Base-by-base conservation (phyloP, 2,888 invertebrate genomes). In the Pseudolycoriella hygida region DNA sequence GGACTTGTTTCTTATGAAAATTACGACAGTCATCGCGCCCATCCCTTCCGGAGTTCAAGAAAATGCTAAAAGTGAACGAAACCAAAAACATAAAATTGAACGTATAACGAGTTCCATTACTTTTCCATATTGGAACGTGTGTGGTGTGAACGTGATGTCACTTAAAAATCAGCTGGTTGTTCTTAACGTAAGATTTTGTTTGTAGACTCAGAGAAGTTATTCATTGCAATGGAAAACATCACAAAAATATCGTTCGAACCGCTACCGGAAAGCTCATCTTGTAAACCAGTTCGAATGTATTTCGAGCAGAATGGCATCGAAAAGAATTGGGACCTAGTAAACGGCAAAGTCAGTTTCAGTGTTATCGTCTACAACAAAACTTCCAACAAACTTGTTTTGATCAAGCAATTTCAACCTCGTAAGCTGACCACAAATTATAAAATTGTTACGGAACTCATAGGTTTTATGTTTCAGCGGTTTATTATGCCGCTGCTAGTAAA, bases 341-440 rank as follows among this genome's bases (percentile, higher is more conserved):
- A 76, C 56, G 76, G 82, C 0, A 88, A 89, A 59, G 82, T 87
- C 61, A 89, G 92, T 62, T 93, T 94, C 3, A 75, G 80, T 15
- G 78, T 92, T 45, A 64, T 94, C 10, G 69, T 93, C 1, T 90
- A 76, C 61, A 92, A 96, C 60, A 70, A 72, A 17, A 74, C 77
- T 4, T 68, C 82, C 47, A 76, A 82, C 50, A 80, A 77, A 39
- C 68, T 96, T 50, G 68, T 93, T 1, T 77, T 92, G 56, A 94
- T 96, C 0, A 82, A 80, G 56, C 94, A 96, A 64, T 96, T 96
- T 59, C 74, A 94, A 49, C 92, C 94, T 56, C 82, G 82, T 80
- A 57, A 48, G 52, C n/a, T n/a, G n/a, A n/a, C n/a, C n/a, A n/a
- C n/a, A n/a, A n/a, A n/a, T n/a, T n/a, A n/a, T n/a, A n/a, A 11